Evolutionary conservation across 2,888 invertebrate species (phyloP).

Genomic region (Nomada fabriciana): DNA sequence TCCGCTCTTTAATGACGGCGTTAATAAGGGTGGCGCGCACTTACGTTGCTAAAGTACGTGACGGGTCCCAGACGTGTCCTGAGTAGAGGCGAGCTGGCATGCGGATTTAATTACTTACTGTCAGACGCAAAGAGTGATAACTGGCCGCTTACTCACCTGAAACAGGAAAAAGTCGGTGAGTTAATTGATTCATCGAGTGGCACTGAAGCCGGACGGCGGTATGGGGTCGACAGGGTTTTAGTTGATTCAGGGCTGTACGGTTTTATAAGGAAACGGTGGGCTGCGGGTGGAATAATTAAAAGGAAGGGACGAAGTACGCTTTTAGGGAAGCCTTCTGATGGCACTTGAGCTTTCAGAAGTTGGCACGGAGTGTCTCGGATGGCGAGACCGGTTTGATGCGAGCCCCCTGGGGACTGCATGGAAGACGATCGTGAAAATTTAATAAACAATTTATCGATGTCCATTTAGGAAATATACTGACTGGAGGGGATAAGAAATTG

Average conservation of each 20-base stretch:
- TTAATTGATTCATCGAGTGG: conserved; percentile 66
- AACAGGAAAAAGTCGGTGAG: conserved; percentile 67
- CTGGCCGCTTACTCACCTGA: conserved; percentile 75
- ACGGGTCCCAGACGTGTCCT: conserved; percentile 4
- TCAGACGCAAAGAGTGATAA: conserved; percentile 57
- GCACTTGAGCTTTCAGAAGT: conserved; percentile 26
- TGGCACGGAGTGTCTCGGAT: neutral
- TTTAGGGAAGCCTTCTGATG: conserved; percentile 29
- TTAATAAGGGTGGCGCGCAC: conserved; percentile 71
- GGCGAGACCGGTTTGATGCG: conserved; percentile 19
- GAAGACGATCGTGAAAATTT: conserved; percentile 22
- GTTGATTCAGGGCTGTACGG: conserved; percentile 10
- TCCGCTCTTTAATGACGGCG: conserved; percentile 71
- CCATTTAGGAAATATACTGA: conserved; percentile 17
- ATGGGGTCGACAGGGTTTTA: neutral
- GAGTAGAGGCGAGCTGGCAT: conserved; percentile 43
- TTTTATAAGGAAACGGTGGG: conserved; percentile 23
- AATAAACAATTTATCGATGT: conserved; percentile 25
- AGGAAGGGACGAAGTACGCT: conserved; percentile 24
- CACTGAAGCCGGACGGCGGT: neutral
- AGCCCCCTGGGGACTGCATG: neutral
- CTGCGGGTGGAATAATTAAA: conserved; percentile 44
- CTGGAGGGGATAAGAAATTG: neutral
- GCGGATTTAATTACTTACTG: conserved; percentile 74
- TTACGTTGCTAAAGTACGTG: conserved; percentile 57